Evolutionary conservation across 2,888 invertebrate genomes (phyloP).

Genomic region (Diarsia mendica): DNA sequence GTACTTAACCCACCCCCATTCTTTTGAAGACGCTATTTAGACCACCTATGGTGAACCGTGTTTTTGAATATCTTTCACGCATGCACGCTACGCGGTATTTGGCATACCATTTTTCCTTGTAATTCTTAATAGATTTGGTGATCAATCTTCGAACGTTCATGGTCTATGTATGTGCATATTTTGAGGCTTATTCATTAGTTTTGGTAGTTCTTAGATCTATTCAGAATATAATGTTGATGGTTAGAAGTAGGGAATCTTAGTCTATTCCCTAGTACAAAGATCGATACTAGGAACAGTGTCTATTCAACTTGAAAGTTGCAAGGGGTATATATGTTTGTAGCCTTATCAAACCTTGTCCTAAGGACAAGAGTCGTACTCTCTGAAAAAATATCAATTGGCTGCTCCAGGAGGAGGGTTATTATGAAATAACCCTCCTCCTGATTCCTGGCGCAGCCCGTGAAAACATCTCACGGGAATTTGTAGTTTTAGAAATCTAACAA

Average conservation of each 20-base stretch:
- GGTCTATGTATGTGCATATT: neutral
- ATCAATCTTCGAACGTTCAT: conserved; percentile 28
- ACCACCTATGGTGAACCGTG: conserved; percentile 53
- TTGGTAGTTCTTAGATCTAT: neutral
- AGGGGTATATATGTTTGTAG: too few relatives aligned
- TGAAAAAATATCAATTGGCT: too few relatives aligned
- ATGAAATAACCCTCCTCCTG: too few relatives aligned
- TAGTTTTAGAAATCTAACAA: too few relatives aligned
- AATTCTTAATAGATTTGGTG: conserved; percentile 7
- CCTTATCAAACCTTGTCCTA: too few relatives aligned
- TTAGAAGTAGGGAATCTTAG: neutral
- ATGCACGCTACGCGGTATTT: conserved; percentile 45
- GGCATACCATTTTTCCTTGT: conserved; percentile 40
- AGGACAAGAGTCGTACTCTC: too few relatives aligned
- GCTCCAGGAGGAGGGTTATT: too few relatives aligned
- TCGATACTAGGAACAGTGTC: neutral
- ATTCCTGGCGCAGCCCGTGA: too few relatives aligned
- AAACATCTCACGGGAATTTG: too few relatives aligned
- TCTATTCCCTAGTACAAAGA: neutral
- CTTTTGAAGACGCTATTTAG: conserved; percentile 53
- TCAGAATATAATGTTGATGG: neutral
- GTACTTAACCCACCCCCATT: conserved; percentile 36
- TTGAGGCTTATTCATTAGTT: neutral
- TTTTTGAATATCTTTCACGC: conserved; percentile 53
- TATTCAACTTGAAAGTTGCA: neutral